These are phyloP conservation scores for Scarus forsteni DNA, from an alignment of 2,797 vertebrate species.

Conservation along the genomic window DNA sequence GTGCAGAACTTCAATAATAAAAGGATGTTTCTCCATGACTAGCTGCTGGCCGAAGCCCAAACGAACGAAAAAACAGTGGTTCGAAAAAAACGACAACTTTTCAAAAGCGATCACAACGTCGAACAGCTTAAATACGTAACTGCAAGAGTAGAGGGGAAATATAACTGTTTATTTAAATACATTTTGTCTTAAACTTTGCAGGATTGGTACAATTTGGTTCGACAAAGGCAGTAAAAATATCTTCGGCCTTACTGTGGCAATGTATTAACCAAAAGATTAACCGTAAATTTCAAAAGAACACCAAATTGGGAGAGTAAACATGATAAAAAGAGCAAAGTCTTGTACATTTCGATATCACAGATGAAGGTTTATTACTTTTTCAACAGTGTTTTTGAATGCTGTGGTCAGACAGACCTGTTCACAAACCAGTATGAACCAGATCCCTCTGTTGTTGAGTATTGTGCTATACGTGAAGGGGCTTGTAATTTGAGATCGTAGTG, in stretches of 20 bases:
- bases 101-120: slow-evolving; percentile 15
- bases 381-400: slow-evolving; percentile 18
- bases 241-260: not conserved
- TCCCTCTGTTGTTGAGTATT: slow-evolving; percentile 66
- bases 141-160: slow-evolving; percentile 6
- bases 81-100: slow-evolving; percentile 10
- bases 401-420: slow-evolving; percentile 50
- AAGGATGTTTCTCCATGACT: slow-evolving; percentile 31
- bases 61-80: slow-evolving; percentile 6
- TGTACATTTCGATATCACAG: not conserved
- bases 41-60: slow-evolving; percentile 8
- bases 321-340: not conserved
- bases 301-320: not conserved
- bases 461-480: slow-evolving; percentile 67
- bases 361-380: slow-evolving; percentile 5
- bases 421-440: slow-evolving; percentile 79
- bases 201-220: slow-evolving; percentile 14
- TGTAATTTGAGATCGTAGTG: slow-evolving; percentile 36
- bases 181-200: slow-evolving; percentile 34
- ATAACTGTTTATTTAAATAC: slow-evolving; percentile 3
- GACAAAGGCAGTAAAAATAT: slow-evolving; percentile 11
- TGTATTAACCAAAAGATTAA: slow-evolving; percentile 16
- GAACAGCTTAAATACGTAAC: slow-evolving; percentile 33
- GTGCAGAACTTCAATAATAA: slow-evolving; percentile 31
- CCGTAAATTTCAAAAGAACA: slow-evolving; percentile 30